Evolutionary conservation across 2,888 invertebrate species (phyloP).

Genomic region (Orthosia gracilis): DNA sequence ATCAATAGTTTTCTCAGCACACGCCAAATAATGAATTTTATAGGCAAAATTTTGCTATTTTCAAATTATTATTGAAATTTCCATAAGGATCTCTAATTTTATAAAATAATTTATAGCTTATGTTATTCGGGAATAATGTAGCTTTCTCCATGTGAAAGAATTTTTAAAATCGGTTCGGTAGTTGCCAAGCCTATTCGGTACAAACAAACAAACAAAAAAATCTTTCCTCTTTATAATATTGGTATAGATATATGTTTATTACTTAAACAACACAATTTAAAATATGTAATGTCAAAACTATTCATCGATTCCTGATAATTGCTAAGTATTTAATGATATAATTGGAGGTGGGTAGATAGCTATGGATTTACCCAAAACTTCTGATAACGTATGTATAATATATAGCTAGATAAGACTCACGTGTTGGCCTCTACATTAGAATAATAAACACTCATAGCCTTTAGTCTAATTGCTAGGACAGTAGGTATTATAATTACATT

Average conservation of each 20-base stretch:
- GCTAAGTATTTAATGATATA: slow-evolving; percentile 49
- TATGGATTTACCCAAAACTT: slow-evolving; percentile 11
- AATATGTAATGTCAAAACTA: slow-evolving; percentile 12
- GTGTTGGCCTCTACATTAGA: slow-evolving; percentile 32
- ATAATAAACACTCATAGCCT: slow-evolving; percentile 40
- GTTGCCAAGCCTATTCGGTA: too few species aligned
- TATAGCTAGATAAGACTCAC: slow-evolving; percentile 28
- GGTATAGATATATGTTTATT: slow-evolving; percentile 30
- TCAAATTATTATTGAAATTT: too few species aligned
- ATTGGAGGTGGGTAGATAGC: slow-evolving; percentile 26
- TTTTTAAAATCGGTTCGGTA: too few species aligned
- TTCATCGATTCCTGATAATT: slow-evolving; percentile 31
- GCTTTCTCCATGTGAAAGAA: too few species aligned
- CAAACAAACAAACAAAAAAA: too few species aligned
- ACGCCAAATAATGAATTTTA: too few species aligned
- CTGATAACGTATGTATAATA: slow-evolving; percentile 23
- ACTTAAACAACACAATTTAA: slow-evolving; percentile 17
- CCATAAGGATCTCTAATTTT: too few species aligned
- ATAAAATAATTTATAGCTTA: too few species aligned
- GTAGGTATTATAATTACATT: slow-evolving; percentile 17
- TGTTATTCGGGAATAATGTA: too few species aligned
- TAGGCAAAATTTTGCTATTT: too few species aligned
- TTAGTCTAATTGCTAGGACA: slow-evolving; percentile 51
- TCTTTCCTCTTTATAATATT: too few species aligned
- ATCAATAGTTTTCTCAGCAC: too few species aligned